A percentile compares a stretch with the other conserved stretches of the same genome.
phyloP scores from a whole-genome alignment of 2,113 vertebrate species.

The Solea solea region DNA sequence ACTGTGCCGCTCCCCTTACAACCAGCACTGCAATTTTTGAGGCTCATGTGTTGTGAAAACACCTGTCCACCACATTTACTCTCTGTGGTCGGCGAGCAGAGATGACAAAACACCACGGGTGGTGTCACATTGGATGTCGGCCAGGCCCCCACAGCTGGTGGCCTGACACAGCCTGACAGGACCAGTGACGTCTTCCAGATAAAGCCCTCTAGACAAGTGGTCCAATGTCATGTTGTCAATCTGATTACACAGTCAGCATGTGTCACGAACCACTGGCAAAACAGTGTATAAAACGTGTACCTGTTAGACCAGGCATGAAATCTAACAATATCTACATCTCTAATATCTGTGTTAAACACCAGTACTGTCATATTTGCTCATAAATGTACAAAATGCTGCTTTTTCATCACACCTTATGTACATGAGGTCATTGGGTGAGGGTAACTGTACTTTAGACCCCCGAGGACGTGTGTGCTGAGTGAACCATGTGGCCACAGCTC shows the following conservation, averaged over 20 bases:
- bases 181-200: conserved; percentile 70
- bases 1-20: too few species aligned
- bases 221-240: conserved; percentile 80
- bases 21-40: conserved; percentile 44
- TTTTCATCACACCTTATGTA: conserved; percentile 21
- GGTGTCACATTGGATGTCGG: conserved; percentile 75
- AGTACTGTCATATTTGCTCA: neutral
- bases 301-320: conserved; percentile 15
- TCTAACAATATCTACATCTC: neutral
- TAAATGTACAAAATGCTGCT: neutral
- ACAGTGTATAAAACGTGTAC: conserved; percentile 40
- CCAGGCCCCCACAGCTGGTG: conserved; percentile 71
- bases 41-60: conserved; percentile 64
- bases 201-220: conserved; percentile 72
- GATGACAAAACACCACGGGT: conserved; percentile 79
- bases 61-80: conserved; percentile 70
- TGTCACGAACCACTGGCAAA: conserved; percentile 56
- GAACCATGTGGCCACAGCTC: conserved; percentile 55
- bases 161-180: conserved; percentile 77
- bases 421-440: conserved; percentile 28
- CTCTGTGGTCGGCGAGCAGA: conserved; percentile 52
- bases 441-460: conserved; percentile 52
- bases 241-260: conserved; percentile 64
- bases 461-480: conserved; percentile 14
- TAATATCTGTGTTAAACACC: neutral